Evolutionary conservation across 2,797 vertebrate species (phyloP).

Genomic region (Lepidocolaptes lacrymiger): DNA sequence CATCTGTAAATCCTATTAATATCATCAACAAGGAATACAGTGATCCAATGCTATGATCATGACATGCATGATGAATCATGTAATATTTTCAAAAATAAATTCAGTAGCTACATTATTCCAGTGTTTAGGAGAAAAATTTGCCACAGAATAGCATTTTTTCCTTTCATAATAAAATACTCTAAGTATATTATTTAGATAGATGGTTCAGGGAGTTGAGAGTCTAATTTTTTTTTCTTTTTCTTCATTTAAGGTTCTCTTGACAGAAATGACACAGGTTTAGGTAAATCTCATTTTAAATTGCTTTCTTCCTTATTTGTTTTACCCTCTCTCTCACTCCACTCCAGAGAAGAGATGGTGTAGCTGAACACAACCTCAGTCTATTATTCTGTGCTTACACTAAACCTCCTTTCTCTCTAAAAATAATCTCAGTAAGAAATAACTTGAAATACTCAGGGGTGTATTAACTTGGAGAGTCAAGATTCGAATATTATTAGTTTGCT

Average conservation of each 20-base stretch:
- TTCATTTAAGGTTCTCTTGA: not conserved
- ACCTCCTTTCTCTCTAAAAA: not conserved
- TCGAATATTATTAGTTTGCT: not conserved
- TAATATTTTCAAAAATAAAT: not conserved
- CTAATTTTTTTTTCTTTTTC: not conserved
- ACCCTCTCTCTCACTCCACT: not conserved
- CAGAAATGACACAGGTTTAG: not conserved
- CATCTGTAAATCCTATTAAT: not conserved
- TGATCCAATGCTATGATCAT: not conserved
- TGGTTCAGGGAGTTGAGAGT: not conserved
- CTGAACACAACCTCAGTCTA: not conserved
- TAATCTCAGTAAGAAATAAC: not conserved
- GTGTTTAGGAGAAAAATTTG: not conserved
- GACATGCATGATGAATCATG: not conserved
- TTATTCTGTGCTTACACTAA: not conserved
- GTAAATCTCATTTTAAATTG: slow-evolving; percentile 7
- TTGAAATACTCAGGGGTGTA: not conserved
- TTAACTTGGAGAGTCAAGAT: slow-evolving; percentile 29
- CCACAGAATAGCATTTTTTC: not conserved
- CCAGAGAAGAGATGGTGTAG: not conserved
- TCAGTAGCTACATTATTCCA: not conserved
- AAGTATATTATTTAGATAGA: not conserved
- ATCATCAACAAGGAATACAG: not conserved
- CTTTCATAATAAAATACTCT: not conserved
- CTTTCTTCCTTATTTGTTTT: not conserved